Evolutionary conservation across 2,113 vertebrate genomes (phyloP).

Genomic region (Osmerus mordax): DNA sequence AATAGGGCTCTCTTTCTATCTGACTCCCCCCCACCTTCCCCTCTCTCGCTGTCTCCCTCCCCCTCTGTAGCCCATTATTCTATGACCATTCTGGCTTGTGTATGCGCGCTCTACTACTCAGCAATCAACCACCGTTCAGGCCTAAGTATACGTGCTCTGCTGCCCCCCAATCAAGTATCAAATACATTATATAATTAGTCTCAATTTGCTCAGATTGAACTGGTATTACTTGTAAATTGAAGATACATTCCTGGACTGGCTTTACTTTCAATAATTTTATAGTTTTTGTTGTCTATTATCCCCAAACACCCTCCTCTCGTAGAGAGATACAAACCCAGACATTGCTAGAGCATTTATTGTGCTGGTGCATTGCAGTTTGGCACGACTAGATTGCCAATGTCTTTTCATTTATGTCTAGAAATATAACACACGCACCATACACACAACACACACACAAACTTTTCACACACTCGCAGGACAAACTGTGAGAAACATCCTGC

Average conservation of each 20-base stretch:
- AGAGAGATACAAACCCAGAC: slow-evolving; percentile 29
- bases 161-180: slow-evolving; percentile 49
- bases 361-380: slow-evolving; percentile 57
- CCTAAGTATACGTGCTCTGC: too few species aligned
- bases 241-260: slow-evolving; percentile 15
- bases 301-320: neutral
- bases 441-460: slow-evolving; percentile 9
- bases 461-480: slow-evolving; percentile 13
- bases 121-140: slow-evolving; percentile 45
- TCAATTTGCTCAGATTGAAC: slow-evolving; percentile 58
- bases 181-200: slow-evolving; percentile 48
- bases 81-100: neutral
- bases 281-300: neutral
- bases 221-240: slow-evolving; percentile 53
- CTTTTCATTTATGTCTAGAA: slow-evolving; percentile 42
- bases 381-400: slow-evolving; percentile 17
- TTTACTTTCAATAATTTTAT: neutral
- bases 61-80: neutral
- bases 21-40: neutral
- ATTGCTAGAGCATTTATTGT: slow-evolving; percentile 60
- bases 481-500: slow-evolving; percentile 18
- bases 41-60: slow-evolving; percentile 1
- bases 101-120: slow-evolving; percentile 4
- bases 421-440: slow-evolving; percentile 7
- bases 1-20: neutral